Percentiles rank a stretch among this genome's conserved stretches.
phyloP scores from a whole-genome alignment of 1,140 invertebrate genomes.

The Sesamia nonagrioides region DNA sequence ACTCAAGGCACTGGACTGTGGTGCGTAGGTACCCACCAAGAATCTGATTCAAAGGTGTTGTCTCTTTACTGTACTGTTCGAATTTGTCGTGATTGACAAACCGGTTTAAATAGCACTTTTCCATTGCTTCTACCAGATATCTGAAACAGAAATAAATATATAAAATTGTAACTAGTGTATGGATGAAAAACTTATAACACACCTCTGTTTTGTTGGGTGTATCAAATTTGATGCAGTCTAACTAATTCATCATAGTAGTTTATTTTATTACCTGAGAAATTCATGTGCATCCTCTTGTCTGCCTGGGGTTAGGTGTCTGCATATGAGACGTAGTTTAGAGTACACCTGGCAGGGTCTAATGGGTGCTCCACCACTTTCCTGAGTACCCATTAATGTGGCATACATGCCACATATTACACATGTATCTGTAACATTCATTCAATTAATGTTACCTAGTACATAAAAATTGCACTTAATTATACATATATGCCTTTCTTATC shows the following conservation, averaged over 20 bases:
- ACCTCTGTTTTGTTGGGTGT: too few species aligned
- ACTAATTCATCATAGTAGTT: background rate
- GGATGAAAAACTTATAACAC: too few species aligned
- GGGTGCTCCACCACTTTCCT: too few species aligned
- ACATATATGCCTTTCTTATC: too few species aligned
- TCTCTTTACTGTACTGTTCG: slow-evolving; percentile 97
- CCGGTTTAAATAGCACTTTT: slow-evolving; percentile 94
- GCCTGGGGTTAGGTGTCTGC: slow-evolving; percentile 96
- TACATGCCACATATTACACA: too few species aligned
- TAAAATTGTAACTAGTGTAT: background rate
- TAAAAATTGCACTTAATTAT: too few species aligned
- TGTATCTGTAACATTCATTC: too few species aligned
- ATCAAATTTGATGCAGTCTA: background rate
- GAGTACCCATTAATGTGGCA: too few species aligned
- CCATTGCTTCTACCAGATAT: slow-evolving; percentile 97
- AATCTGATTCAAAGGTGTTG: slow-evolving; percentile 98
- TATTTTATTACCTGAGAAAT: slow-evolving; percentile 88
- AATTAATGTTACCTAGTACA: too few species aligned
- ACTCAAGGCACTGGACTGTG: too few species aligned
- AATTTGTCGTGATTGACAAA: slow-evolving; percentile 89
- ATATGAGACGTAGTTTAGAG: too few species aligned
- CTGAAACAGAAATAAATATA: slow-evolving; percentile 59
- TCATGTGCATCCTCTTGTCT: slow-evolving; percentile 99
- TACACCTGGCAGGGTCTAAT: too few species aligned
- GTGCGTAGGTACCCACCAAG: slow-evolving; percentile 98